A percentile compares a stretch with the other conserved stretches of the same genome.
Conservation (phyloP, 1,140 invertebrate species). For the Euwallacea fornicatus region DNA sequence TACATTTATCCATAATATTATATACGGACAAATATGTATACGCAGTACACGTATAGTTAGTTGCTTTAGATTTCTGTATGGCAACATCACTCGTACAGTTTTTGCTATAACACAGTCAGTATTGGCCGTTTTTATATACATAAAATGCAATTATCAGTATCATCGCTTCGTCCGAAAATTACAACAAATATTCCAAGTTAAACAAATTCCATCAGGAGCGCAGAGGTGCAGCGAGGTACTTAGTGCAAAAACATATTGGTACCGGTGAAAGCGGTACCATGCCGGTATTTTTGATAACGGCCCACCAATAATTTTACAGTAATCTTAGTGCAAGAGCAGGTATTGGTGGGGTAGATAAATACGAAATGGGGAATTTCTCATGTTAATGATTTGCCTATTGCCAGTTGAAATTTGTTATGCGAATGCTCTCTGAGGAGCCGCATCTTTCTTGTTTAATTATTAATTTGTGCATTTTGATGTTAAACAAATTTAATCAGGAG, state of each 20-base stretch:
- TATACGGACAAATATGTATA: no score
- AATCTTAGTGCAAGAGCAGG: not conserved
- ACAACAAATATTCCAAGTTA: slow-evolving; percentile 14
- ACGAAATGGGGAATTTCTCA: not conserved
- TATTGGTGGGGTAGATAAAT: not conserved
- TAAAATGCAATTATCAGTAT: no score
- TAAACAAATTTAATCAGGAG: slow-evolving; percentile 18
- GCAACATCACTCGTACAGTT: no score
- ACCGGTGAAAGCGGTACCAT: not conserved
- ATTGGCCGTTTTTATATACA: no score
- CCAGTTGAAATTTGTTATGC: not conserved
- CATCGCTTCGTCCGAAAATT: slow-evolving; percentile 8
- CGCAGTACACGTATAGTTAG: no score
- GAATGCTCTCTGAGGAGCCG: not conserved
- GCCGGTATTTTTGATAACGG: not conserved
- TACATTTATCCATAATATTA: no score
- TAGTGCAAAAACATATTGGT: slow-evolving; percentile 7
- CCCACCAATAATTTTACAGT: not conserved
- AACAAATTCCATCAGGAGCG: slow-evolving; percentile 13
- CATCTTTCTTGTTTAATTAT: not conserved
- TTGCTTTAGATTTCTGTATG: no score
- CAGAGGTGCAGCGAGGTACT: not conserved
- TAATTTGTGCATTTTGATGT: slow-evolving; percentile 14
- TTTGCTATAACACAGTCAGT: no score
- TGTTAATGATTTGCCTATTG: not conserved